A percentile compares a stretch with the other conserved stretches of the same genome.
Evolutionary conservation across 2,888 invertebrate species (phyloP).

Genomic region (Cancer borealis): DNA sequence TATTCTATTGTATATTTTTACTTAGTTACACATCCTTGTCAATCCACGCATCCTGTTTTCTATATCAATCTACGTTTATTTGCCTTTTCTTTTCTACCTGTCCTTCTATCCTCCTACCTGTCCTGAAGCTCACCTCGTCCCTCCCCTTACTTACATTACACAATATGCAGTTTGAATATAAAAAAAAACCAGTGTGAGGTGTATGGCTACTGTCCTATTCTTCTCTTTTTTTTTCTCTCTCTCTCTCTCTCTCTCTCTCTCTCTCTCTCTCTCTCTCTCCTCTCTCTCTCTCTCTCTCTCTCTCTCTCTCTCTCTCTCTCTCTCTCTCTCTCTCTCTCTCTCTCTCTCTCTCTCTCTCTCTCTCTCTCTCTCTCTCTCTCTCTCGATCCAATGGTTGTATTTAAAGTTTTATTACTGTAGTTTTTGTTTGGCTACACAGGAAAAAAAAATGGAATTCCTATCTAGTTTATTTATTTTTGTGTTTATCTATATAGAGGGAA

Average conservation of each 20-base stretch:
- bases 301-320: neutral
- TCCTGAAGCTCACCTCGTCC: neutral
- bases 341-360: conserved; percentile 22
- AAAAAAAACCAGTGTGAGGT: too few species aligned
- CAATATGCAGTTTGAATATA: too few species aligned
- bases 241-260: neutral
- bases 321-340: conserved; percentile 36
- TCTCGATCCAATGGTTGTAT: neutral
- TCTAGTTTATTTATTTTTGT: conserved; percentile 4
- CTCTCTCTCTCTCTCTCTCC: neutral
- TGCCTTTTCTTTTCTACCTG: neutral
- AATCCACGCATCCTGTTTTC: neutral
- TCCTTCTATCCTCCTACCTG: neutral
- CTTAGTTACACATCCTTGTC: neutral
- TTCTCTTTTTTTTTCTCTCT: neutral
- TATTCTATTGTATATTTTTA: neutral
- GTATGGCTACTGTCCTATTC: too few species aligned
- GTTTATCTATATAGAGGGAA: neutral
- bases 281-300: neutral
- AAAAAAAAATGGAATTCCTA: neutral
- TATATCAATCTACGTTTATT: too few species aligned
- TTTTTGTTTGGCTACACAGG: neutral
- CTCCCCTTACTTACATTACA: too few species aligned
- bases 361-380: conserved; percentile 16
- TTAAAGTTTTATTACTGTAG: conserved; percentile 13